A percentile compares a stretch with the other conserved stretches of the same genome.
Evolutionary conservation across 2,797 vertebrate genomes (phyloP).

Genomic region (Manis crassicaudata): DNA sequence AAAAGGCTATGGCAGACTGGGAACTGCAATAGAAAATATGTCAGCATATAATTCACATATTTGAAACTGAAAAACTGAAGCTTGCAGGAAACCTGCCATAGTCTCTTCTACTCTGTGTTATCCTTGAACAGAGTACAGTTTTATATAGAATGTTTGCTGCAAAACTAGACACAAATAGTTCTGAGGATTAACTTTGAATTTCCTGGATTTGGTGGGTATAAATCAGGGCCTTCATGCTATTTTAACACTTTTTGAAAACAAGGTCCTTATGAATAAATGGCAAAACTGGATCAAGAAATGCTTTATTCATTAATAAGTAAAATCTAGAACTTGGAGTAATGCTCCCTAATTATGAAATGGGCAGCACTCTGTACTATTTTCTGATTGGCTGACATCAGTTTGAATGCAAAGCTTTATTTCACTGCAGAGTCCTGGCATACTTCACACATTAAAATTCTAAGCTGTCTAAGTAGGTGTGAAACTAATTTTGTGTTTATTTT

Average conservation of each 20-base stretch:
- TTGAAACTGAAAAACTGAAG: neutral
- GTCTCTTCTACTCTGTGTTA: neutral
- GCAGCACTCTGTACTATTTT: slow-evolving; percentile 78
- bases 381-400: slow-evolving; percentile 83
- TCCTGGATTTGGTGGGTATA: slow-evolving; percentile 68
- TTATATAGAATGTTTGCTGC: slow-evolving; percentile 70
- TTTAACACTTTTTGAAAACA: slow-evolving; percentile 76
- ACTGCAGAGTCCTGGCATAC: slow-evolving; percentile 86
- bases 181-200: slow-evolving; percentile 71
- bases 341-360: slow-evolving; percentile 83
- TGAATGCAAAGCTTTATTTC: slow-evolving; percentile 88
- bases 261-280: slow-evolving; percentile 67
- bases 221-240: slow-evolving; percentile 70
- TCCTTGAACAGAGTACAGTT: slow-evolving; percentile 46
- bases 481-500: slow-evolving; percentile 89
- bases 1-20: neutral
- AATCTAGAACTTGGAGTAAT: slow-evolving; percentile 78
- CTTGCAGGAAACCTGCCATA: neutral
- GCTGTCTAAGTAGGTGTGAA: slow-evolving; percentile 89
- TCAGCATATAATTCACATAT: neutral
- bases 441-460: slow-evolving; percentile 89
- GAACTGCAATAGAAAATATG: neutral
- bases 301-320: slow-evolving; percentile 76
- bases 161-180: slow-evolving; percentile 69
- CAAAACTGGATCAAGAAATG: slow-evolving; percentile 73